Evolutionary conservation across 2,888 invertebrate genomes (phyloP), one percentile per base, ranked within the genome.

Genomic region (Orthosia gothica): DNA sequence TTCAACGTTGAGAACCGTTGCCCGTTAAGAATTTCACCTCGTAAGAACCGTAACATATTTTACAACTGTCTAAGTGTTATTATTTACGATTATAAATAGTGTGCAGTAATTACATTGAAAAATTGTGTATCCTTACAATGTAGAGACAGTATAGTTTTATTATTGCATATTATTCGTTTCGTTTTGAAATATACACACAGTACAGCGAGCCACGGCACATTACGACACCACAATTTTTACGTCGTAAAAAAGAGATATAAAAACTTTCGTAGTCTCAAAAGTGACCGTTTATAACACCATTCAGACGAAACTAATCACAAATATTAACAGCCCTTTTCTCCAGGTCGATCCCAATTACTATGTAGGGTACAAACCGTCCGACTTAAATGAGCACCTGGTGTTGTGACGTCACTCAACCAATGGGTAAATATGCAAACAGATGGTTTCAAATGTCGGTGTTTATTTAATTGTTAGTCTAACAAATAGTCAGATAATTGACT

Each of bases 21-120:
- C 79, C 88, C 86, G 76, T 81, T 81, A 76, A 83, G 77, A 78
- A 85, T 79, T 70, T 70, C 71, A 86, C 76, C 74, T 82, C 82
- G 74, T 81, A 76, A 85, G 84, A 90, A 81, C 79, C 85, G 87
- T 92, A 90, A 88, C 86, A 90, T 89, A 91, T 87, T 89, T 90
- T 90, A 91, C 91, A 92, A 88, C 89, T 90, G 90, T 89, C 89
- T 89, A 90, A 87, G 86, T 90, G 87, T 89, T 90, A 92, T 88
- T 89, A 89, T 89, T 91, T 91, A 94, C 89, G 92, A 92, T 93
- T 94, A 94, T 92, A 94, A 93, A 92, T 93, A 94, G 87, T 92
- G 96, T 96, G 96, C 96, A 94, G 86, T 94, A 94, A 93, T 95
- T 95, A 95, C 95, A 95, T 94, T 91, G 91, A 91, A 92, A 90